These are phyloP conservation scores for Danio jaintianensis DNA, from an alignment of 2,797 vertebrate species.

Conservation along the genomic window DNA sequence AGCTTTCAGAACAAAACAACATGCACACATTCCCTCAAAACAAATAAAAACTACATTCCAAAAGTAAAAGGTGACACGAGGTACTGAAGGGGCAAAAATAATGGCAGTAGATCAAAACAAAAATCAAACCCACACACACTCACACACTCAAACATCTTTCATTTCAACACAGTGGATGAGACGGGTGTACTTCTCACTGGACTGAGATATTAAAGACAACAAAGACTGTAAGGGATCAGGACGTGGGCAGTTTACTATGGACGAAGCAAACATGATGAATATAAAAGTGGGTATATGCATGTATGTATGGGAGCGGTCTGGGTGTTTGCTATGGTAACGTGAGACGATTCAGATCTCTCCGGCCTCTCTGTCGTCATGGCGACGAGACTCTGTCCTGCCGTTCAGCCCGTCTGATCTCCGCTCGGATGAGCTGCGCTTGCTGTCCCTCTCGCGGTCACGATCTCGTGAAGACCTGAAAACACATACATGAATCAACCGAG, in stretches of 20 bases:
- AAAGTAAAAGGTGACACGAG: conserved; percentile 29
- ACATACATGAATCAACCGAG: background rate
- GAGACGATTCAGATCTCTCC: conserved; percentile 86
- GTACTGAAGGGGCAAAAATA: background rate
- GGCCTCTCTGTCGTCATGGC: conserved; percentile 89
- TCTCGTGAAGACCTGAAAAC: conserved; percentile 85
- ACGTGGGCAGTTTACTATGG: conserved; percentile 54
- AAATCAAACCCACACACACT: background rate
- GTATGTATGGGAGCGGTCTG: background rate
- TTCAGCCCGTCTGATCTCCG: conserved; percentile 86
- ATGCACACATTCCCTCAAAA: conserved; percentile 59
- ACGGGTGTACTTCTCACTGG: conserved; percentile 56
- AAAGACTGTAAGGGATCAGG: conserved; percentile 32
- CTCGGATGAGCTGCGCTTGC: conserved; percentile 80
- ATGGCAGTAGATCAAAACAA: conserved; percentile 28
- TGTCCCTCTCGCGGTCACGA: conserved; percentile 77
- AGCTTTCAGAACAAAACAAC: conserved; percentile 58
- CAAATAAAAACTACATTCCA: conserved; percentile 63
- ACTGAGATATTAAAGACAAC: conserved; percentile 60
- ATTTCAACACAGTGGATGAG: conserved; percentile 46
- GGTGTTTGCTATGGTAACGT: conserved; percentile 19
- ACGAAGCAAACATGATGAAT: conserved; percentile 53
- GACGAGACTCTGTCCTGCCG: conserved; percentile 85
- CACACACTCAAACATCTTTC: background rate
- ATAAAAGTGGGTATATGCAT: conserved; percentile 47